Evolutionary conservation across 2,113 vertebrate species (phyloP).

Genomic region (Coregonus clupeaformis): DNA sequence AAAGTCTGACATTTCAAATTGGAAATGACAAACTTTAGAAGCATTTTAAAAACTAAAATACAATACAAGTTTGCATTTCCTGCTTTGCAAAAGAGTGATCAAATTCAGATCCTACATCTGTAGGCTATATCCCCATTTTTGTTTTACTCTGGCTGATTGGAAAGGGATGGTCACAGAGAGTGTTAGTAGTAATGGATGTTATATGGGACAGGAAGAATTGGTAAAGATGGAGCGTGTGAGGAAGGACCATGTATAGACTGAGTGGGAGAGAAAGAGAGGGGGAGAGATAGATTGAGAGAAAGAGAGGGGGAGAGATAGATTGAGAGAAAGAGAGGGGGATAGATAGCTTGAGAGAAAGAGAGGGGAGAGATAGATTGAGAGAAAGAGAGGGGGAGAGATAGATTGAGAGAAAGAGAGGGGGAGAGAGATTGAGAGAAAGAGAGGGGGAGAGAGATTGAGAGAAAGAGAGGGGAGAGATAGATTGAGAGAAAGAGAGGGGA

Average conservation of each 20-base stretch:
- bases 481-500: conserved; percentile 12
- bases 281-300: not conserved
- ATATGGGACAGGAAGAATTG: too few species aligned
- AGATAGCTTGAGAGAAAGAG: not conserved
- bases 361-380: not conserved
- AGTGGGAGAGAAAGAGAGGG: not conserved
- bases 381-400: conserved; percentile 22
- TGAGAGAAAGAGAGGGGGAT: not conserved
- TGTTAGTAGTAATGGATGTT: too few species aligned
- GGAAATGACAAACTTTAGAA: too few species aligned
- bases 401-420: not conserved
- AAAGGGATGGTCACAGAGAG: too few species aligned
- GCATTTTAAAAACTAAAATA: too few species aligned
- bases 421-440: not conserved
- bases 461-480: not conserved
- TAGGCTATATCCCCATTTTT: too few species aligned
- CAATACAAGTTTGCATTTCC: too few species aligned
- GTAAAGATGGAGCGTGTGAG: not conserved
- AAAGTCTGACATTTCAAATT: too few species aligned
- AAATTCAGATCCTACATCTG: too few species aligned
- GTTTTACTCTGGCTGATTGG: too few species aligned
- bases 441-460: conserved; percentile 23
- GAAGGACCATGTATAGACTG: not conserved
- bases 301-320: conserved; percentile 27
- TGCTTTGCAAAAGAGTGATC: too few species aligned